Base-by-base conservation (phyloP, 2,888 invertebrate genomes). In the Halictus ligatus region DNA sequence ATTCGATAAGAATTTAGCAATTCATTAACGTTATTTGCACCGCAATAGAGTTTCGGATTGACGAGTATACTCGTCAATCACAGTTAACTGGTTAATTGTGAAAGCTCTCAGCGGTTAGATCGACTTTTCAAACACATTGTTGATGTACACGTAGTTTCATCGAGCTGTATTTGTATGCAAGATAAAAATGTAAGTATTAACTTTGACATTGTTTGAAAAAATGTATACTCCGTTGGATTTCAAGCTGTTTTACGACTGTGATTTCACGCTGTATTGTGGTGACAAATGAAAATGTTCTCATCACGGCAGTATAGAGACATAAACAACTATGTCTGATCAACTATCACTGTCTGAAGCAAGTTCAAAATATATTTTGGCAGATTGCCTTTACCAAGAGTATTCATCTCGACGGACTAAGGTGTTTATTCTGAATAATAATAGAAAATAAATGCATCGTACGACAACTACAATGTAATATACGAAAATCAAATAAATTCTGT, bases 281-380 rank as follows among this genome's bases (percentile, higher is more conserved):
- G 50, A 12, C 35, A n/a, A 77, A 35, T 43, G 12, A 46, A 46
- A 69, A 58, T 18, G 46, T 15, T 40, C 35, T 40, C 46, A 46
- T 46, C 69, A 25, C 15, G 50, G 5, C 13, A 40, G 13, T 5
- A 8, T 75, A 75, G 46, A 21, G 43, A 78, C 50, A 78, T 12
- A 8, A 71, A 29, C 25, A 46, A 54, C 21, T 29, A 25, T 69
- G 35, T 21, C 29, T 13, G 73, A 54, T 13, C n/a, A 87, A 72
- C 73, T 75, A 80, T 82, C 78, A n/a, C n/a, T n/a, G n/a, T n/a
- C n/a, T n/a, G n/a, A 67, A 80, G 73, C 80, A 78, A 50, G 64
- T 79, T 73, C 73, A 69, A 75, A 60, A 74, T 64, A 21, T 78
- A 80, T 78, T 79, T 78, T 86, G 83, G 81, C 83, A 81, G 54